Evolutionary conservation across 2,888 invertebrate genomes (phyloP), one percentile per base, ranked within the genome.

Genomic region (Sinodicranocentrus sp.): DNA sequence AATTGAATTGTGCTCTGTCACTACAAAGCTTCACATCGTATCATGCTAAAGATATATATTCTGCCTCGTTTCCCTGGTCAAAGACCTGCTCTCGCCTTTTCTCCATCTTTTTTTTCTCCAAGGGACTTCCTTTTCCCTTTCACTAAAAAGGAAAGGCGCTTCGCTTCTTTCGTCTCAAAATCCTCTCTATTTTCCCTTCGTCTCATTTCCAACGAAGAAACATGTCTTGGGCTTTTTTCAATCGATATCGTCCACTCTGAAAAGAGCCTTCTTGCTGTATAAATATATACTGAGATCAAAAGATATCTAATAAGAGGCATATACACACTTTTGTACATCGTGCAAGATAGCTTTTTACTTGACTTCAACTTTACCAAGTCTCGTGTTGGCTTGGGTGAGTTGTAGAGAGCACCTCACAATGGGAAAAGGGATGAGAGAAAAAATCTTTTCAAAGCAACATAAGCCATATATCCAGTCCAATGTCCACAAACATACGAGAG

Each of bases 1-100:
- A 77, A 77, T 77, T 77, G 67, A 77, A 77, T 77, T 77, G 67
- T 77, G 25, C 48, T 33, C 39, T 77, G 39, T 21, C 57, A 65
- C 48, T 25, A 43, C 76, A 67, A 57, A 13, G 8, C 23, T 43
- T 17, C 26, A 48, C 26, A 10, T 43, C 15, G 43, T 43, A 19
- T 65, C 65, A 65, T 33, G 28, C 19, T 15, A 63, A 15, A 21
- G 19, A 57, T 6, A 33, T 8, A 33, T n/a, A 25, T 15, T 63
- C n/a, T 63, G n/a, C 39, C 10, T 2, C 17, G 15, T 17, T 65
- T 44, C 21, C 48, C 71, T 77, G 76, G 76, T 77, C 76, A 77
- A 77, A 77, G 76, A 77, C 76, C 76, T 33, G 33, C 19, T 59
- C 52, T 25, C 28, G 44, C n/a, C 26, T 72, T n/a, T n/a, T n/a